A percentile compares a stretch with the other conserved stretches of the same genome.
These are phyloP conservation scores for Chrysochloris asiatica DNA, from an alignment of 2,113 vertebrate genomes.

Conservation along the genomic window DNA sequence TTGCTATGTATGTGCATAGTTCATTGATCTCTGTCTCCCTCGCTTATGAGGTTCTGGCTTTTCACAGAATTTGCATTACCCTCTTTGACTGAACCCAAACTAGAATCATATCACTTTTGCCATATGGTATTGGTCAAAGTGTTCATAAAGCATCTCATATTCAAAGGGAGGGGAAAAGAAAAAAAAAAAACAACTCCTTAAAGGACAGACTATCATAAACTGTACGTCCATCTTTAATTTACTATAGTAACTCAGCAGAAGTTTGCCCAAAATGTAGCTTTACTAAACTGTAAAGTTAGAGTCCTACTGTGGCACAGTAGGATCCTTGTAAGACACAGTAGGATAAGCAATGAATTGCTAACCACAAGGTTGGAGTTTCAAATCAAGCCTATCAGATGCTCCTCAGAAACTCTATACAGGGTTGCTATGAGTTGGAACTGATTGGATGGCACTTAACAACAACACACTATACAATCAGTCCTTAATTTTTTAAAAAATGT, in stretches of 20 bases:
- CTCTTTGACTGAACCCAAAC: background rate
- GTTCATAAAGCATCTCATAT: background rate
- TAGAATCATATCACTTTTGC: background rate
- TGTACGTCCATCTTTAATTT: background rate
- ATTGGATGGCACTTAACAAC: too few species aligned
- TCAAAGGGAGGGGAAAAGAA: background rate
- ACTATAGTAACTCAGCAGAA: background rate
- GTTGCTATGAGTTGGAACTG: too few species aligned
- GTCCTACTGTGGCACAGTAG: too few species aligned
- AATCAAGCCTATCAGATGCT: too few species aligned
- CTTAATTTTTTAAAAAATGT: too few species aligned
- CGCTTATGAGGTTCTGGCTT: background rate
- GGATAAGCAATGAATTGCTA: too few species aligned
- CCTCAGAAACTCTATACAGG: too few species aligned
- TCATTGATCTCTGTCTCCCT: background rate
- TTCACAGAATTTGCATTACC: too few species aligned
- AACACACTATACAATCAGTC: too few species aligned
- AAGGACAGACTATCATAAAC: background rate
- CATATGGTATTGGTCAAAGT: background rate
- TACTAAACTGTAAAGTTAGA: too few species aligned
- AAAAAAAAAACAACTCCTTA: background rate
- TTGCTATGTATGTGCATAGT: background rate
- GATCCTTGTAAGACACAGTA: too few species aligned
- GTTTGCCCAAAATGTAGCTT: background rate
- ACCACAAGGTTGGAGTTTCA: too few species aligned